Evolutionary conservation across 2,888 invertebrate genomes (phyloP), one percentile per base, ranked within the genome.

Genomic region (Sthenelais limicola): DNA sequence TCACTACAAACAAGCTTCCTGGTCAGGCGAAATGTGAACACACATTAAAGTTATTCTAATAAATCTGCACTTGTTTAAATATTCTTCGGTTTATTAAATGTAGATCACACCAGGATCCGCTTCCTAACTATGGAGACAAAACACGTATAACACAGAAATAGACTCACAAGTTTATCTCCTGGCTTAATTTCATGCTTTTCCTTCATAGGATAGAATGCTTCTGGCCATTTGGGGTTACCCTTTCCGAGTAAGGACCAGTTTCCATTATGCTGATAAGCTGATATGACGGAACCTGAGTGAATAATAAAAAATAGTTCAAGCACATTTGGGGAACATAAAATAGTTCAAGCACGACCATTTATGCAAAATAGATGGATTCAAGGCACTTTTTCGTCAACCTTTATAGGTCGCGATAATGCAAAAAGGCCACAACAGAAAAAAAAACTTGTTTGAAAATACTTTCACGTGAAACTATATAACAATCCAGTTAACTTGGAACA

Each of bases 281-380:
- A 84, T 74, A 89, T 92, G 79, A 91, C 91, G 18, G 92, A 93
- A 86, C 92, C 94, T 93, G 89, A 7, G 66, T 18, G 32, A 33
- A 54, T 24, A 38, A 24, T 18, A 47, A 47, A 67, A 28, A 43
- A 1, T n/a, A 43, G 18, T 43, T 12, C 9, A 15, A 43, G 9
- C 9, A 43, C 43, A 15, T 18, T 12, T 43, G 43, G 9, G 12
- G 9, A 43, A 43, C 18, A 43, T 43, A 43, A 43, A 9, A 15
- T 18, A 43, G 9, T 9, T 43, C 43, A 15, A 43, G 18, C 18
- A 43, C 18, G 18, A 43, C 43, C 18, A n/a, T n/a, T n/a, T n/a
- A n/a, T n/a, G n/a, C n/a, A n/a, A n/a, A n/a, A n/a, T n/a, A n/a
- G n/a, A n/a, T n/a, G n/a, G n/a, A n/a, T n/a, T n/a, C n/a, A n/a